Evolutionary conservation across 2,888 invertebrate species (phyloP).

Genomic region (Odontocolon sp.): DNA sequence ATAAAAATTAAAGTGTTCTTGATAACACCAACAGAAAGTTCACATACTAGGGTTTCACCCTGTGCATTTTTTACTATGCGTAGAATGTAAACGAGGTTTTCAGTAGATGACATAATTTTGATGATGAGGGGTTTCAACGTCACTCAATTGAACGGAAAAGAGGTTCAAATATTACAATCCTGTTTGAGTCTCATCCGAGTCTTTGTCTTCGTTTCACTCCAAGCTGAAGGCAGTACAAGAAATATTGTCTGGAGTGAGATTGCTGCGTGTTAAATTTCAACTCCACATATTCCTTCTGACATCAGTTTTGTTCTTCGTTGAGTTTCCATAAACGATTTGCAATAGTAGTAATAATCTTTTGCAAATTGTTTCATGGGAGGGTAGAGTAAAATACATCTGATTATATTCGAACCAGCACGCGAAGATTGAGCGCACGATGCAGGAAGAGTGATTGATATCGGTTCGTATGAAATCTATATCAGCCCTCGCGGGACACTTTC

Average conservation of each 20-base stretch:
- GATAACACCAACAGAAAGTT: too few species aligned
- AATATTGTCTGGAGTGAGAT: not conserved
- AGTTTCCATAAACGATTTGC: constrained; percentile 7
- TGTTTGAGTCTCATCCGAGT: too few species aligned
- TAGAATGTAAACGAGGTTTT: too few species aligned
- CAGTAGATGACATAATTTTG: too few species aligned
- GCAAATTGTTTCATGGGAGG: constrained; percentile 12
- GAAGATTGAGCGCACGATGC: not conserved
- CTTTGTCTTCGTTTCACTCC: not conserved
- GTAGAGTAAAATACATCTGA: not conserved
- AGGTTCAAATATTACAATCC: too few species aligned
- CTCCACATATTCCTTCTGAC: not conserved
- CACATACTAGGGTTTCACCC: too few species aligned
- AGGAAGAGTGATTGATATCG: not conserved
- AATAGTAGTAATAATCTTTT: constrained; percentile 9
- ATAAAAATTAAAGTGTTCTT: too few species aligned
- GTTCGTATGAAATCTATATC: not conserved
- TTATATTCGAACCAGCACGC: constrained; percentile 26
- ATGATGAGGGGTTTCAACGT: too few species aligned
- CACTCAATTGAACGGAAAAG: too few species aligned
- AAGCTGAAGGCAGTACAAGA: not conserved
- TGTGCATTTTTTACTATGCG: too few species aligned
- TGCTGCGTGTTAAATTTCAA: constrained; percentile 4
- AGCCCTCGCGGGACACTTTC: not conserved
- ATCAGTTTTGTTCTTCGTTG: not conserved